Evolutionary conservation across 1,140 invertebrate species (phyloP), one percentile per base, ranked within the genome.

Genomic region (Colletes gigas): DNA sequence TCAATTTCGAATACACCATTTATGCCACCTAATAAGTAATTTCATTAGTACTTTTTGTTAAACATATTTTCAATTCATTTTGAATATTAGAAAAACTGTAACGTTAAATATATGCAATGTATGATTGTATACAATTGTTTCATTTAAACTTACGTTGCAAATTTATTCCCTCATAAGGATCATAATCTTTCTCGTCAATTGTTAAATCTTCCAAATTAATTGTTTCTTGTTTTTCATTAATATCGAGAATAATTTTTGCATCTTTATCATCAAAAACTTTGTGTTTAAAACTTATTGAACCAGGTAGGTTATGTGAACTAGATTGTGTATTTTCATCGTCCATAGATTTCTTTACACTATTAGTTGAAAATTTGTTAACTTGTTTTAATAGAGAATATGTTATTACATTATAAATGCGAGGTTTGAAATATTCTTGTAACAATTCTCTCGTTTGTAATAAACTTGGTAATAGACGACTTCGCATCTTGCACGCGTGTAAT

Each of bases 1-100:
- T 98, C 96, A 54, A 99, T 95, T 88, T 98, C 97, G 92, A 96
- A 98, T 1, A 98, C 97, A 30, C 97, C 97, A 82, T 89, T 95
- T 75, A 94, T 88, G 2, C 97, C 98, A 89, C 96, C 97, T 98
- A 85, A 39, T 94, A 94, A 84, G 81, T 81, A 81, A 83, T 62
- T 81, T 50, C 52, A 71, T 15, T 69, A 75, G 59, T 65, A 86
- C 30, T 3, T 59, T 50, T 62, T 54, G 47, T 54, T 78, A 15
- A 71, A 76, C 52, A 17, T 15, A 59, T 9, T 62, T 7, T 50
- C 0, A 0, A 60, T n/a, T 10, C 9, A 10, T 55, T 17, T 19
- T 19, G 47, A 71, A 50, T 59, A n/a, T 0, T 3, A 50, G 0
- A 8, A 10, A 15, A 41, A 5, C 50, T 55, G 66, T 39, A 19